A percentile compares a stretch with the other conserved stretches of the same genome.
Conservation (phyloP, 92 coral and sea anemone species). For the Phenganax marumi region DNA sequence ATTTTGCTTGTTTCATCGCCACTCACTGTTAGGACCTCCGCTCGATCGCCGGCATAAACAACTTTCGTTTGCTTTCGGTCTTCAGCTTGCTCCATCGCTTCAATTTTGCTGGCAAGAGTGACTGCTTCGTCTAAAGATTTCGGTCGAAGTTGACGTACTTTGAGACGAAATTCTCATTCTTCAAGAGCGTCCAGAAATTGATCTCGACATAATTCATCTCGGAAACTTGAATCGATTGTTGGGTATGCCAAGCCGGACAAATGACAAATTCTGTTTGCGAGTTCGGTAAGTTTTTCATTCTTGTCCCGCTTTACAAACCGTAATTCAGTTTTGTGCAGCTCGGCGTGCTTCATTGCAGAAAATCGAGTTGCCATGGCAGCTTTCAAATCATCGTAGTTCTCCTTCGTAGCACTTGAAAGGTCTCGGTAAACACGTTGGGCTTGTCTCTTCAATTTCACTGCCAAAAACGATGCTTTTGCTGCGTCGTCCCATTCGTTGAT, state of each 20-base stretch:
- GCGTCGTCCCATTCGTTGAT: conserved; percentile 9
- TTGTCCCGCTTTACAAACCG: not conserved
- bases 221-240: not conserved
- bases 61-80: not conserved
- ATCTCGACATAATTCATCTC: conserved; percentile 39
- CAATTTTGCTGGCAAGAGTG: conserved; percentile 25
- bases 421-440: conserved; percentile 6
- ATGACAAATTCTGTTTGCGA: conserved; percentile 5
- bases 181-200: conserved; percentile 43
- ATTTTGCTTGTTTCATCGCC: not conserved
- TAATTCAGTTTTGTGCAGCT: not conserved
- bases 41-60: not conserved
- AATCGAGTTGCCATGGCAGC: not conserved
- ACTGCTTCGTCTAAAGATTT: conserved; percentile 4
- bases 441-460: not conserved
- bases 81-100: conserved; percentile 41
- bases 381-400: not conserved
- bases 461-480: not conserved
- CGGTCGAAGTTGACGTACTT: conserved; percentile 27
- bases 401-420: not conserved
- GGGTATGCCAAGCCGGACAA: conserved; percentile 7
- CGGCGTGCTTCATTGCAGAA: not conserved
- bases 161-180: conserved; percentile 2
- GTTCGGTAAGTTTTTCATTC: conserved; percentile 35
- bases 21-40: no score